Evolutionary conservation across 2,797 vertebrate species (phyloP).

Genomic region (Sebastes diaconus): DNA sequence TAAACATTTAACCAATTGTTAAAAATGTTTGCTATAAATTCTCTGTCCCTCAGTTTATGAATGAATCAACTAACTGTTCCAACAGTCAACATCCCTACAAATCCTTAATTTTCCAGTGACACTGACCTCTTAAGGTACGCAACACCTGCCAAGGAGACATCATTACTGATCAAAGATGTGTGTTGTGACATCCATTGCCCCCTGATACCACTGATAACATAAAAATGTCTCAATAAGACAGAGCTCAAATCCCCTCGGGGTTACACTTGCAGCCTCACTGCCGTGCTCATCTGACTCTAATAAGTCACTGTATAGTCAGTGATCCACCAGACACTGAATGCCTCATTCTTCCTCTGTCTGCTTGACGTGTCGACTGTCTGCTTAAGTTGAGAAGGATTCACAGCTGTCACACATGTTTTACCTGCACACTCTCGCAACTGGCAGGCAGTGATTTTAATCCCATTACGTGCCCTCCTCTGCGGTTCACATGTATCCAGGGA

Average conservation of each 20-base stretch:
- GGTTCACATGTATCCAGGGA: constrained; percentile 48
- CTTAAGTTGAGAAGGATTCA: not conserved
- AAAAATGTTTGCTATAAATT: not conserved
- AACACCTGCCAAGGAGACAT: not conserved
- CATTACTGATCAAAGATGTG: not conserved
- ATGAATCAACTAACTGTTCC: too few species aligned
- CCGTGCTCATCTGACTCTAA: not conserved
- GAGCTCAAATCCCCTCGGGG: constrained; percentile 5
- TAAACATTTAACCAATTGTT: too few species aligned
- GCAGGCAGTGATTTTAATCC: constrained; percentile 22
- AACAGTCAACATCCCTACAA: not conserved
- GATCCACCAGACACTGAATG: constrained; percentile 4
- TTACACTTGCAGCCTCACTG: not conserved
- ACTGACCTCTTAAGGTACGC: not conserved
- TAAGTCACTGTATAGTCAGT: constrained; percentile 13
- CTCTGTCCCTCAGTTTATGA: not conserved
- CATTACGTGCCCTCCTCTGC: constrained; percentile 33
- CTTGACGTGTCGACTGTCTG: not conserved
- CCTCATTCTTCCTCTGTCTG: not conserved
- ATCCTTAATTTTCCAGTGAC: not conserved
- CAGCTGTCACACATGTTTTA: constrained; percentile 3
- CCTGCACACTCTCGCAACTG: constrained; percentile 2
- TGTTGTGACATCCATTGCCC: not conserved
- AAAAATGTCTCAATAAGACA: too few species aligned
- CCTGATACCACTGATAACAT: not conserved